Evolutionary conservation across 2,888 invertebrate species (phyloP), one percentile per base, ranked within the genome.

Genomic region (Theodoxus fluviatilis): DNA sequence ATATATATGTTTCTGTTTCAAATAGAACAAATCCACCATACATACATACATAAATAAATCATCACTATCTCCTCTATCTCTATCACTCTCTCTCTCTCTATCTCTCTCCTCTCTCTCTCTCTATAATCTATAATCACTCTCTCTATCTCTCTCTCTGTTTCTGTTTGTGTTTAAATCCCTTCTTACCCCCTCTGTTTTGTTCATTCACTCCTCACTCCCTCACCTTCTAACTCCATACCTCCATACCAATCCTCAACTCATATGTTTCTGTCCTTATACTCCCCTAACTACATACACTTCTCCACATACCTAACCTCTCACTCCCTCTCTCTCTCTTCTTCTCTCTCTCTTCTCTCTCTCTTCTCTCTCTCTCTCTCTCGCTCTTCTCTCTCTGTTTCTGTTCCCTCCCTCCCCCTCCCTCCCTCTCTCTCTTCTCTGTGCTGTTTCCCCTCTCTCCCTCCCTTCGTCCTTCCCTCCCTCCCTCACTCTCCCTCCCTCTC

Each of bases 21-120:
- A n/a, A n/a, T n/a, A n/a, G n/a, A n/a, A n/a, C n/a, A n/a, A n/a
- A n/a, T n/a, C n/a, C n/a, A n/a, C n/a, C n/a, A n/a, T n/a, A n/a
- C n/a, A n/a, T n/a, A n/a, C n/a, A n/a, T n/a, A n/a, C n/a, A n/a
- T n/a, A n/a, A n/a, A n/a, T n/a, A n/a, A n/a, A n/a, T n/a, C n/a
- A n/a, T n/a, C n/a, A n/a, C n/a, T n/a, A n/a, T n/a, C n/a, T n/a
- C n/a, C 67, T 67, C 59, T 70, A 47, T 66, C 31, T 72, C 73
- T 52, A 33, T 68, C 55, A 61, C 43, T 63, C 55, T 57, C 25
- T 69, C 57, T 25, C 40, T 70, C 57, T 25, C 28, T 57, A 35
- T 33, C 15, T 64, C 25, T 22, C 22, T 2, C 40, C 67, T 25
- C 43, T 67, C 9, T 57, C 37, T 65, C 22, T 22, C 7, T 22